Evolutionary conservation across 2,888 invertebrate species (phyloP).

Genomic region (Parnassius smintheus): DNA sequence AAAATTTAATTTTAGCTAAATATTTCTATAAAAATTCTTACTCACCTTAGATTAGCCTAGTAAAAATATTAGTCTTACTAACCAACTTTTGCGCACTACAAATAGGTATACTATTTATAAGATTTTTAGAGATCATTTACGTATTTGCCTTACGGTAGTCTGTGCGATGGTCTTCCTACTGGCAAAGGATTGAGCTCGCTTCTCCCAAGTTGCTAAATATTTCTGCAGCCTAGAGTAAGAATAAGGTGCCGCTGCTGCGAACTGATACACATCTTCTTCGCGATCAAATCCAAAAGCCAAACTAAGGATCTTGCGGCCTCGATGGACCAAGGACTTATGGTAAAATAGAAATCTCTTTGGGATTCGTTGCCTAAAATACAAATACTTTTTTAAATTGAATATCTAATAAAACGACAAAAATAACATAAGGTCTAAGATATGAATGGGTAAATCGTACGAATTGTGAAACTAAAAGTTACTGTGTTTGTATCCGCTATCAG

Average conservation of each 20-base stretch:
- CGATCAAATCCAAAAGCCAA: slow-evolving; percentile 97
- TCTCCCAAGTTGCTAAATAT: slow-evolving; percentile 85
- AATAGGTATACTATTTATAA: too few species aligned
- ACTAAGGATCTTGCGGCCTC: slow-evolving; percentile 94
- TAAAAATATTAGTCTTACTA: too few species aligned
- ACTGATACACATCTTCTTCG: slow-evolving; percentile 97
- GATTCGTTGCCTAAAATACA: slow-evolving; percentile 84
- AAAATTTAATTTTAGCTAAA: too few species aligned
- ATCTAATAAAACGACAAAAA: too few species aligned
- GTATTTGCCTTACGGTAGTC: slow-evolving; percentile 77
- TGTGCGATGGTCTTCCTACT: slow-evolving; percentile 86
- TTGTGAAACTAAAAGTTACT: too few species aligned
- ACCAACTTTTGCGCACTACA: too few species aligned
- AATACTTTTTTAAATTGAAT: too few species aligned
- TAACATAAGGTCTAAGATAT: too few species aligned
- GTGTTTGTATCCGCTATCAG: too few species aligned
- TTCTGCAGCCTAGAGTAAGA: slow-evolving; percentile 95
- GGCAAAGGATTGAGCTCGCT: slow-evolving; percentile 85
- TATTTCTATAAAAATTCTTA: too few species aligned
- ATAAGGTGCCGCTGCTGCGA: slow-evolving; percentile 96
- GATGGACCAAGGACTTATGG: slow-evolving; percentile 93
- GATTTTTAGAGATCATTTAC: background rate
- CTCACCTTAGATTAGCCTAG: too few species aligned
- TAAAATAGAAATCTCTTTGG: slow-evolving; percentile 93
- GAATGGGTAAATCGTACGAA: too few species aligned